Evolutionary conservation across 2,888 invertebrate genomes (phyloP).

Genomic region (Adelphocoris suturalis): DNA sequence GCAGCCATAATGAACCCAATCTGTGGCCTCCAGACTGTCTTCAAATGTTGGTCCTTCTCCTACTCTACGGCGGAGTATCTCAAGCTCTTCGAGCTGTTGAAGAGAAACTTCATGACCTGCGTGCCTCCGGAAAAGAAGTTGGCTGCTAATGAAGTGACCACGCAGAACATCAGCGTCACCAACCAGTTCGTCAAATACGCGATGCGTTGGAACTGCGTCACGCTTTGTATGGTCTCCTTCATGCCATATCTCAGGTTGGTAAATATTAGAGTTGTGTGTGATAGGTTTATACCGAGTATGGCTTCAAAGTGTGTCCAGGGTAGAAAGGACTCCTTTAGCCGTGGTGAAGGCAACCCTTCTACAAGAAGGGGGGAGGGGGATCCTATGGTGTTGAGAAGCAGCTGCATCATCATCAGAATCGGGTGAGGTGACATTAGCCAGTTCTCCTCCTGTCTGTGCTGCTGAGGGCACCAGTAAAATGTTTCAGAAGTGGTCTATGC

Average conservation of each 20-base stretch:
- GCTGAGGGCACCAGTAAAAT: too few species aligned
- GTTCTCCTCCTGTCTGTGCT: too few species aligned
- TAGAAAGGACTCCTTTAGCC: too few species aligned
- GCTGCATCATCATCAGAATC: too few species aligned
- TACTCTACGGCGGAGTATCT: slow-evolving; percentile 14
- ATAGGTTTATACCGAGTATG: too few species aligned
- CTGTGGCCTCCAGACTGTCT: slow-evolving; percentile 45
- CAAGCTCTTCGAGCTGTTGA: slow-evolving; percentile 3
- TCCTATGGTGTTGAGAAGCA: too few species aligned
- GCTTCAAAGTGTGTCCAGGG: too few species aligned
- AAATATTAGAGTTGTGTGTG: too few species aligned
- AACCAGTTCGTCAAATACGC: slow-evolving; percentile 53
- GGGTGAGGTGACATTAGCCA: too few species aligned
- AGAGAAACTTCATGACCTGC: slow-evolving; percentile 35
- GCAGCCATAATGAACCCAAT: slow-evolving; percentile 50
- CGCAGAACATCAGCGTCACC: background rate
- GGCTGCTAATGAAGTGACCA: background rate
- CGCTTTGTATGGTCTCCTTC: background rate
- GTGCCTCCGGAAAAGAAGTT: background rate
- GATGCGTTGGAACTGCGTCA: slow-evolving; percentile 4
- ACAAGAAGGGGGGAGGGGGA: too few species aligned
- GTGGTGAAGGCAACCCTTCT: too few species aligned
- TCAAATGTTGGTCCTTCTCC: slow-evolving; percentile 50
- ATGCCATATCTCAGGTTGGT: slow-evolving; percentile 50
- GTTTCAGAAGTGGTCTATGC: too few species aligned